Base-by-base conservation (phyloP, 2,888 invertebrate species). In the Conops quadrifasciatus region DNA sequence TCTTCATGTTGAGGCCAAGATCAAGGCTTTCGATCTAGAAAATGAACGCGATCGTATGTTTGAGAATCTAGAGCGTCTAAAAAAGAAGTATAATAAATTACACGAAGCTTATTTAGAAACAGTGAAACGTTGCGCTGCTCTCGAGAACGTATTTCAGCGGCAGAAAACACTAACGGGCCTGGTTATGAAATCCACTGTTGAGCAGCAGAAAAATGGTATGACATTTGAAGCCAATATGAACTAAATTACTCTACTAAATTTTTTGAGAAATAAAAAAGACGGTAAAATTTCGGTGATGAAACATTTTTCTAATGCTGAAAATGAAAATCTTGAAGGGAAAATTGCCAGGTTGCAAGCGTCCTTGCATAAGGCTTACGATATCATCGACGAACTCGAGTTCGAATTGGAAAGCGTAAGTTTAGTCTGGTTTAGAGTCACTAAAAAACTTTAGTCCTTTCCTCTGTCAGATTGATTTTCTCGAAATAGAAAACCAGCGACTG, bases 361-460 rank as follows among this genome's bases (percentile, higher is more conserved):
- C 0, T 71, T 85, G 19, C 79, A 82, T 47, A 81, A 84, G 72
- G 80, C 85, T 9, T 80, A 80, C 43, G 84, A 85, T 70, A 83
- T 82, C 30, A 85, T 84, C 60, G 84, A 84, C 75, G 84, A 81
- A 78, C 82, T 85, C 78, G 84, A 84, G 72, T 84, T 84, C 72
- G 84, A 84, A 73, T 74, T 84, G 72, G 84, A 84, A 51, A 85
- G 84, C 72, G 84, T 85, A 78, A 77, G 78, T 74, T 16, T 24
- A 26, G 1, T 36, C 43, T 21, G 9, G 13, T 56, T 56, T 13
- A 24, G 24, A 19, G 53, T n/a, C 7, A 16, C n/a, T 51, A 51
- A 51, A 15, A 45, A 2, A 49, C 49, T n/a, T n/a, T 49, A 49
- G 2, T 16, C 45, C 15, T 36, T n/a, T 53, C n/a, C 58, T 16